Percentiles rank a stretch among this genome's conserved stretches.
These are phyloP conservation scores for Patagioenas fasciata DNA, from an alignment of 2,113 vertebrate genomes.

Conservation along the genomic window DNA sequence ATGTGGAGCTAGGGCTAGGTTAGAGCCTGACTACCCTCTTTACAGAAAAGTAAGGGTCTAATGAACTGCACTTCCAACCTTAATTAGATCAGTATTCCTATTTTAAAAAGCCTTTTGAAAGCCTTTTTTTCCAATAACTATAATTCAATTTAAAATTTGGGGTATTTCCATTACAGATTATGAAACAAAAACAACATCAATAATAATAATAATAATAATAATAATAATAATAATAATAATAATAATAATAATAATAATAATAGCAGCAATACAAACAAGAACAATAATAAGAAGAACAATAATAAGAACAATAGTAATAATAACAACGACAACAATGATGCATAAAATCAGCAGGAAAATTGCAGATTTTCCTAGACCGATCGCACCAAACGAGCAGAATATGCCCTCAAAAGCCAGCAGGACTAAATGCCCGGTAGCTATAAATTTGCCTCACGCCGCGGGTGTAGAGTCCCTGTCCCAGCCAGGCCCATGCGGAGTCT, in stretches of 20 bases:
- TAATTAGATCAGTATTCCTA: background rate
- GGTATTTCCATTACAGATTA: background rate
- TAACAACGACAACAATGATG: background rate
- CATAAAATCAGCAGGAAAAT: background rate
- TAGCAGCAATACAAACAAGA: too few species aligned
- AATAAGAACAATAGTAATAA: too few species aligned
- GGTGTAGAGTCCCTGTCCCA: rapidly evolving
- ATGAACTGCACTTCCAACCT: background rate
- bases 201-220: too few species aligned
- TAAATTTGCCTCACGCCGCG: rapidly evolving
- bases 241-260: too few species aligned
- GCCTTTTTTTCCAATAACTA: rapidly evolving
- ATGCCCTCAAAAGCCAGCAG: background rate
- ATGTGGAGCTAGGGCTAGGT: rapidly evolving
- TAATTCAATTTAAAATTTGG: background rate
- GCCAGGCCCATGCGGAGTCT: too few species aligned
- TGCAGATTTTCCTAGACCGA: background rate
- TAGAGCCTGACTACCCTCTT: background rate
- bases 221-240: too few species aligned
- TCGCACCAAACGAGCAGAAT: rapidly evolving
- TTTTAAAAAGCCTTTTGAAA: rapidly evolving
- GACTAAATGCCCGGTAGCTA: too few species aligned
- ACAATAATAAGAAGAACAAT: too few species aligned
- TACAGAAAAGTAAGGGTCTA: background rate
- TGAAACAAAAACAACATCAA: background rate